Percentiles rank a stretch among this genome's conserved stretches.
Evolutionary conservation across 2,113 vertebrate species (phyloP).

Genomic region (Notarius lentiginosus): DNA sequence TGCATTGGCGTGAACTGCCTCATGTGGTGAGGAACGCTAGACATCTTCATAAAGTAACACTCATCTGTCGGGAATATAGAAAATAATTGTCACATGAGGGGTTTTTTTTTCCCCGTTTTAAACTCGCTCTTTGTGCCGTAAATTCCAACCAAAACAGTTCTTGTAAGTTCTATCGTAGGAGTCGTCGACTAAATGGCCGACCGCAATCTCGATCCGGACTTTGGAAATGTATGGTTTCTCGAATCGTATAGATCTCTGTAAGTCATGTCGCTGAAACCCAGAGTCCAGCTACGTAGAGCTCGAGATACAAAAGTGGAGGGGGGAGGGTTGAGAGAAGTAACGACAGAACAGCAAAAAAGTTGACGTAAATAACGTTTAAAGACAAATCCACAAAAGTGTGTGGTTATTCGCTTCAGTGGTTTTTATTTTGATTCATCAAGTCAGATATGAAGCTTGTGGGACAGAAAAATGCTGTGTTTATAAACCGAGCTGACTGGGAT

Average conservation of each 20-base stretch:
- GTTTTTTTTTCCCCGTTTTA: background rate
- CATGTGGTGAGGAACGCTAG: background rate
- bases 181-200: too few species aligned
- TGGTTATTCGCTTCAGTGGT: background rate
- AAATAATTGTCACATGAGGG: background rate
- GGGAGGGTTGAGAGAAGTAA: too few species aligned
- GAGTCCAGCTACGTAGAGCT: background rate
- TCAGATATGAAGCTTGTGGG: background rate
- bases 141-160: background rate
- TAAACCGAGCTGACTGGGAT: background rate
- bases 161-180: background rate
- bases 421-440: background rate
- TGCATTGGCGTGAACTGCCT: too few species aligned
- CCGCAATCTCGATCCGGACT: background rate
- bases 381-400: background rate
- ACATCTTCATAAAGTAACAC: background rate
- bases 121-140: background rate
- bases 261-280: background rate
- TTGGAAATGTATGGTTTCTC: background rate
- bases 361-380: too few species aligned
- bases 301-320: background rate
- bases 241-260: background rate
- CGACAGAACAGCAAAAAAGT: too few species aligned
- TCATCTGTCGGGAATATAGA: background rate
- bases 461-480: background rate